A percentile compares a stretch with the other conserved stretches of the same genome.
Evolutionary conservation across 2,888 invertebrate species (phyloP).

Genomic region (Diaphora mendica): DNA sequence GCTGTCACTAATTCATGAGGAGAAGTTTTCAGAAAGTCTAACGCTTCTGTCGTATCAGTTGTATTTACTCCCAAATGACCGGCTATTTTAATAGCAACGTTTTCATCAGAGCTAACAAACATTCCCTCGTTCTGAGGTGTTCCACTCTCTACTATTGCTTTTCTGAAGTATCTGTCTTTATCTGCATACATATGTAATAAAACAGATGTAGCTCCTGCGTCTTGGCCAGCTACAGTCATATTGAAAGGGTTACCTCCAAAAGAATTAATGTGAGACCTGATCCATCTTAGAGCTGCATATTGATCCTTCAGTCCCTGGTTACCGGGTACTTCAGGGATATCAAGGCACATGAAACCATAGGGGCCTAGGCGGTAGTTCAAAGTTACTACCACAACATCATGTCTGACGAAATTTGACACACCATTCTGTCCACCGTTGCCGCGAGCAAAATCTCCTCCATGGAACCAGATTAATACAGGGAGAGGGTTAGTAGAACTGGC

Average conservation of each 20-base stretch:
- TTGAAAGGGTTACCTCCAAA: constrained; percentile 81
- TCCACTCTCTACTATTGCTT: constrained; percentile 77
- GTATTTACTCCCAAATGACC: constrained; percentile 71
- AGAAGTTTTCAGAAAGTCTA: constrained; percentile 63
- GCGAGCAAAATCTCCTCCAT: constrained; percentile 71
- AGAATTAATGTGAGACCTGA: constrained; percentile 72
- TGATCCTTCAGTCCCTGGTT: constrained; percentile 82
- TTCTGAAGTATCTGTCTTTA: constrained; percentile 74
- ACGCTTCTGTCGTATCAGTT: constrained; percentile 66
- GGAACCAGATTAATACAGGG: constrained; percentile 79
- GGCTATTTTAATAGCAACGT: constrained; percentile 72
- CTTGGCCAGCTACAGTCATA: constrained; percentile 76
- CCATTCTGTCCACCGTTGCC: constrained; percentile 70
- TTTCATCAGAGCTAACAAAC: constrained; percentile 69
- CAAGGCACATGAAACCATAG: constrained; percentile 80
- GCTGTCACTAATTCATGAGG: constrained; percentile 68
- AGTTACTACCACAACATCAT: constrained; percentile 75
- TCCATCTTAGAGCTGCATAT: constrained; percentile 73
- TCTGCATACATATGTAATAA: constrained; percentile 74
- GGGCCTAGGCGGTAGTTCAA: constrained; percentile 80
- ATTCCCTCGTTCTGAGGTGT: constrained; percentile 73
- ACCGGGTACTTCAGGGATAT: constrained; percentile 71
- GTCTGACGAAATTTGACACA: constrained; percentile 67
- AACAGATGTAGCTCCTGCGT: constrained; percentile 74
- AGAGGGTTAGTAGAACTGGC: constrained; percentile 71